A percentile compares a stretch with the other conserved stretches of the same genome.
Conservation (phyloP, 2,797 vertebrate genomes). For the Rhinella marina region DNA sequence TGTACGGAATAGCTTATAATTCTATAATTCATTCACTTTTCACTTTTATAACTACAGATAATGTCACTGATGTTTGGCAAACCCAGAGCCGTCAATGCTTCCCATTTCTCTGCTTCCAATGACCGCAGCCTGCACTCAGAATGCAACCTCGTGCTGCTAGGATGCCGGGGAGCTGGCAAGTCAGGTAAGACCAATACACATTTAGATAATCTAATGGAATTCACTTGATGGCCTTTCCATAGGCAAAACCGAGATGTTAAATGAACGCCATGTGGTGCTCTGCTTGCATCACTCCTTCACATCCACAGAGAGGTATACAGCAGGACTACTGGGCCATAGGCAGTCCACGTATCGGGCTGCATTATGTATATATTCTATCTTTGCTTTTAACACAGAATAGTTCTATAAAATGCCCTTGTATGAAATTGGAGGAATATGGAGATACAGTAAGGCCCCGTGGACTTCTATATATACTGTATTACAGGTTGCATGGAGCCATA, state of each 20-base stretch:
- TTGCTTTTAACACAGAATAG: no score
- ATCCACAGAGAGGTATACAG: no score
- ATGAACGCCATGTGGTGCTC: not conserved
- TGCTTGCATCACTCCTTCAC: not conserved
- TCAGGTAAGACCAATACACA: conserved; percentile 79
- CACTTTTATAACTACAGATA: conserved; percentile 50
- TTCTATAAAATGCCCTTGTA: no score
- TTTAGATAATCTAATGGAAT: not conserved
- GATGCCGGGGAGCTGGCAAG: conserved; percentile 86
- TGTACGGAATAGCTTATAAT: not conserved
- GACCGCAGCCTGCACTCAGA: conserved; percentile 73
- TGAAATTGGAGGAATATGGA: no score
- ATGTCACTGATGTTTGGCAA: conserved; percentile 85
- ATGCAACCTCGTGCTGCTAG: conserved; percentile 87
- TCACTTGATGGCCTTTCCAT: not conserved
- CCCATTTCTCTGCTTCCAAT: conserved; percentile 69
- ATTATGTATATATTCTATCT: no score
- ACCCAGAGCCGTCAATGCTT: conserved; percentile 69
- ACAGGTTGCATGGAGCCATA: no score
- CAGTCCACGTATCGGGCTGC: no score
- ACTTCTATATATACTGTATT: no score
- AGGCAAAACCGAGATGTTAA: not conserved
- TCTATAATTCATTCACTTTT: not conserved
- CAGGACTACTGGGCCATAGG: no score
- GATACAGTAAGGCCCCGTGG: no score